Evolutionary conservation across 2,888 invertebrate species (phyloP), one percentile per base, ranked within the genome.

Genomic region (Caenorhabditis panamensis): DNA sequence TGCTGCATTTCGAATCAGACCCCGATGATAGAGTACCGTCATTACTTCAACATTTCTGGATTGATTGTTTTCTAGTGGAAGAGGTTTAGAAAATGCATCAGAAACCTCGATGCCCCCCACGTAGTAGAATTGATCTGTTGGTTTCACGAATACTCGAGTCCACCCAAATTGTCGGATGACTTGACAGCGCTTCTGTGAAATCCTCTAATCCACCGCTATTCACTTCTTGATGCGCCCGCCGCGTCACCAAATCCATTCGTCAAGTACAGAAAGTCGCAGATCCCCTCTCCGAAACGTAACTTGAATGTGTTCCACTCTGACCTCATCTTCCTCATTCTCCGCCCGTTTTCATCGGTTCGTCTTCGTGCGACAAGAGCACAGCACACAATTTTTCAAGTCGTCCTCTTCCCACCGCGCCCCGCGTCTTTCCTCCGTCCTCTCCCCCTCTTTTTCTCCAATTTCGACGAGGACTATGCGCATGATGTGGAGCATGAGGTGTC

Each of bases 401-500:
- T 54, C 54, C 36, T 11, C 56, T 56, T 56, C 67, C 36, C 66
- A 16, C 47, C 20, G 47, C 56, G 9, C 9, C 13, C 41, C 58
- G 26, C 16, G 20, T 18, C 31, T 8, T 22, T 56, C 47, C 58
- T 47, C 56, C 54, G 11, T 41, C 71, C 22, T 18, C 31, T 62
- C 22, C 6, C 37, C 64, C 24, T 54, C 36, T 64, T 64, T 73
- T 73, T 66, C 75, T 75, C 75, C 75, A 75, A 75, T 66, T 75
- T 75, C 75, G 75, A 66, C 47, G 51, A 73, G 59, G 66, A 66
- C 66, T 53, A 49, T 58, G 64, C 66, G 59, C 75, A 75, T 75
- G 75, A 75, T 75, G 66, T 75, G 66, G 53, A 75, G 75, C 75
- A 75, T 75, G 75, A 75, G 75, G 75, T 75, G 75, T 75, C 75